phyloP scores from a whole-genome alignment of 2,113 vertebrate genomes.

The Chelonoidis abingdonii region DNA sequence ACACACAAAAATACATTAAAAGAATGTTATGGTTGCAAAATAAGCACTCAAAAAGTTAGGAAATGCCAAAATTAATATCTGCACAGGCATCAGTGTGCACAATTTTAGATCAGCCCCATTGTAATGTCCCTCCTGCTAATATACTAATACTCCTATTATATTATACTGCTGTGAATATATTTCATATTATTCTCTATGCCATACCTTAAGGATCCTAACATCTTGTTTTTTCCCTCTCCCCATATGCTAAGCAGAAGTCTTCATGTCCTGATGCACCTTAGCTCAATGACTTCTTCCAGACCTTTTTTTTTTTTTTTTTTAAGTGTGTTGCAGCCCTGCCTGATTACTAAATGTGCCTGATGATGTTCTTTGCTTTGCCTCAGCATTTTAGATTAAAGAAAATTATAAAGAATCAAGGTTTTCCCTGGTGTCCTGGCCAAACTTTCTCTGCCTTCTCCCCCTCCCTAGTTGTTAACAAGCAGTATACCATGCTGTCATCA shows the following conservation, averaged over 20 bases:
- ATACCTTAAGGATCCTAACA: neutral
- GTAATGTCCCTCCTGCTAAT: neutral
- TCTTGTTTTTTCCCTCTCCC: neutral
- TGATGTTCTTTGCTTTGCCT: rapidly evolving
- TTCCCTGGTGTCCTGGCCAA: neutral
- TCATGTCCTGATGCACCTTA: neutral
- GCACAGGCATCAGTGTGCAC: neutral
- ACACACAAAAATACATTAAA: neutral
- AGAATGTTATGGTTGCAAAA: neutral
- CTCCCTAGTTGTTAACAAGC: too few species aligned
- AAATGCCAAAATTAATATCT: neutral
- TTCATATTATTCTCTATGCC: neutral
- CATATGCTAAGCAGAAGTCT: neutral
- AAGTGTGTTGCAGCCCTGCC: neutral
- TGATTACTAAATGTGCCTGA: neutral
- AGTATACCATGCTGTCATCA: too few species aligned
- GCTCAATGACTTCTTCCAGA: neutral
- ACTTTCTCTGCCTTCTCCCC: neutral
- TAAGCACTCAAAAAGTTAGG: neutral
- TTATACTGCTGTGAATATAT: neutral
- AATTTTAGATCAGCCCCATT: neutral
- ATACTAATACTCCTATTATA: neutral
- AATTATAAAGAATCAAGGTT: neutral
- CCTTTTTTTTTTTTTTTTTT: neutral
- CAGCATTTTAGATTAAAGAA: neutral